Conservation (phyloP, 2,888 invertebrate genomes). For the Epistrophe eligans region DNA sequence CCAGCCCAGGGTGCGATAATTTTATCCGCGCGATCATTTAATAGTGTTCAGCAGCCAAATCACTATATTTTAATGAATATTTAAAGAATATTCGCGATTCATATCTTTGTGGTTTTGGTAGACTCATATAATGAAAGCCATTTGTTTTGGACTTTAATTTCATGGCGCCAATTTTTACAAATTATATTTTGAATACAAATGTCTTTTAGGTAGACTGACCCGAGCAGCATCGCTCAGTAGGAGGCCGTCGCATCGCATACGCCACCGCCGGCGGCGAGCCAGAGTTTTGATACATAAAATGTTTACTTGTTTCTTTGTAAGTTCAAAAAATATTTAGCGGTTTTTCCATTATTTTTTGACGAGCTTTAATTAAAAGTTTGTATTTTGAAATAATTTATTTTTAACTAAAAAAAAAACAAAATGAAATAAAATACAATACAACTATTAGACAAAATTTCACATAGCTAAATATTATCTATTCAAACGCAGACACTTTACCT, state of each 20-base stretch:
- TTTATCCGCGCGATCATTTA: background rate
- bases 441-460: background rate
- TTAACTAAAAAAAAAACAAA: background rate
- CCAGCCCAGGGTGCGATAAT: constrained; percentile 24
- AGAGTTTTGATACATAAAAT: background rate
- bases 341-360: background rate
- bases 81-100: constrained; percentile 19
- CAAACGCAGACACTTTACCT: background rate
- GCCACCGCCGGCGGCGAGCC: no score
- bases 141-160: background rate
- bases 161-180: constrained; percentile 16
- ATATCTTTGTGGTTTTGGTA: background rate
- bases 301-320: background rate
- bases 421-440: background rate
- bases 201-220: background rate
- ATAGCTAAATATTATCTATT: background rate
- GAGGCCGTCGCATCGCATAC: no score
- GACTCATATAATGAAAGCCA: background rate
- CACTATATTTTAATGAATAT: constrained; percentile 18
- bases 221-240: no score
- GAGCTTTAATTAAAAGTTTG: background rate
- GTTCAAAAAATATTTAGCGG: background rate
- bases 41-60: background rate
- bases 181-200: constrained; percentile 7
- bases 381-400: background rate